Percentiles rank a stretch among this genome's conserved stretches.
Conservation (phyloP, 2,888 invertebrate species). For the Caprella mutica region DNA sequence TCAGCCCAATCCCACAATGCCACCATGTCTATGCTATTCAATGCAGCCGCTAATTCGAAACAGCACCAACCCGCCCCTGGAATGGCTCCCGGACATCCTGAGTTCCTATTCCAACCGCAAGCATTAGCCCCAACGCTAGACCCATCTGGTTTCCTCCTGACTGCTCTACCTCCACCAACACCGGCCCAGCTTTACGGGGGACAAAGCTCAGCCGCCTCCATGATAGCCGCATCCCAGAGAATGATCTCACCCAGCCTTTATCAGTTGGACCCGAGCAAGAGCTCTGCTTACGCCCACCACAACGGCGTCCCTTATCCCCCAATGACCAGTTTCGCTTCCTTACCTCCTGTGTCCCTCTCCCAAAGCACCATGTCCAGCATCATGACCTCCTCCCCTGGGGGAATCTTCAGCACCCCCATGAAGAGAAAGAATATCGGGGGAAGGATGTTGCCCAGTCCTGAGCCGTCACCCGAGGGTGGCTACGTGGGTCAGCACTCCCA, state of each 20-base stretch:
- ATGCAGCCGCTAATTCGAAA: conserved; percentile 13
- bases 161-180: conserved; percentile 18
- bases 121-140: conserved; percentile 30
- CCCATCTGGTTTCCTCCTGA: conserved; percentile 33
- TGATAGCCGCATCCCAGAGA: neutral
- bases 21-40: conserved; percentile 28
- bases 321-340: conserved; percentile 8
- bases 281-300: conserved; percentile 19
- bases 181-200: neutral
- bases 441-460: conserved; percentile 44
- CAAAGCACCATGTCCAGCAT: conserved; percentile 37
- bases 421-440: conserved; percentile 42
- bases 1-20: neutral
- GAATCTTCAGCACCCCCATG: conserved; percentile 36
- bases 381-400: conserved; percentile 36
- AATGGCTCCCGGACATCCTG: conserved; percentile 11
- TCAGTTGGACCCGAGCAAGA: conserved; percentile 15
- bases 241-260: conserved; percentile 16
- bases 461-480: conserved; percentile 45
- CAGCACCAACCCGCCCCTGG: conserved; percentile 26
- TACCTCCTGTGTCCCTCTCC: conserved; percentile 27
- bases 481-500: conserved; percentile 48
- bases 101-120: conserved; percentile 30
- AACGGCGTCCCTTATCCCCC: conserved; percentile 11
- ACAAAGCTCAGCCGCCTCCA: neutral